Evolutionary conservation across 2,888 invertebrate genomes (phyloP).

Genomic region (Dendrolimus pini): DNA sequence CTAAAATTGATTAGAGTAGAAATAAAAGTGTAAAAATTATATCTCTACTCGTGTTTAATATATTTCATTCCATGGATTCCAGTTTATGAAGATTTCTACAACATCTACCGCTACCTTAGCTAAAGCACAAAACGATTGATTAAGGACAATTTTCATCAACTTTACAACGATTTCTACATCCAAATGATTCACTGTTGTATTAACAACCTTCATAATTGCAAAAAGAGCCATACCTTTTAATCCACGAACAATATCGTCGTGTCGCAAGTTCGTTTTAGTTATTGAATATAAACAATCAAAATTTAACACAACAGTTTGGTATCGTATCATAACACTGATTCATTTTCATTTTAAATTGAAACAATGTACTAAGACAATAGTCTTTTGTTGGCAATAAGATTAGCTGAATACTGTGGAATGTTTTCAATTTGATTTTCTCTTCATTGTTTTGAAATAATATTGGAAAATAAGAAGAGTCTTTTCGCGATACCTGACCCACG

Average conservation of each 20-base stretch:
- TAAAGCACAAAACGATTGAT: too few species aligned
- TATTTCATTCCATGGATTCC: too few species aligned
- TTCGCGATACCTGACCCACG: too few species aligned
- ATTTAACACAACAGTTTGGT: slow-evolving; percentile 68
- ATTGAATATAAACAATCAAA: slow-evolving; percentile 58
- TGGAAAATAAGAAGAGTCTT: slow-evolving; percentile 9
- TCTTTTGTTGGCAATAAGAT: slow-evolving; percentile 71
- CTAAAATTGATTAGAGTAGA: too few species aligned
- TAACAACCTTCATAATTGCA: background rate
- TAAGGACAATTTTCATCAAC: too few species aligned
- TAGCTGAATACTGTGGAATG: slow-evolving; percentile 73
- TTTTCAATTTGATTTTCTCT: slow-evolving; percentile 69
- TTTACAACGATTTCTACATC: too few species aligned
- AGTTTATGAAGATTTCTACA: too few species aligned
- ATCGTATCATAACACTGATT: slow-evolving; percentile 71
- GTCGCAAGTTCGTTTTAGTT: slow-evolving; percentile 20
- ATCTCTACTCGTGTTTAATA: too few species aligned
- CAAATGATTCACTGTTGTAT: too few species aligned
- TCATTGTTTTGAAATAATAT: slow-evolving; percentile 61
- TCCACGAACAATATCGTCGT: slow-evolving; percentile 8
- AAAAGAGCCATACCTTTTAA: background rate
- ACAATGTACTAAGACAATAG: slow-evolving; percentile 73
- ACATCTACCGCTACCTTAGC: too few species aligned
- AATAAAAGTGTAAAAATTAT: too few species aligned
- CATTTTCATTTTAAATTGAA: slow-evolving; percentile 66